Percentiles rank a stretch among this genome's conserved stretches.
phyloP scores from a whole-genome alignment of 2,888 invertebrate species.

The Blastobasis adustella region DNA sequence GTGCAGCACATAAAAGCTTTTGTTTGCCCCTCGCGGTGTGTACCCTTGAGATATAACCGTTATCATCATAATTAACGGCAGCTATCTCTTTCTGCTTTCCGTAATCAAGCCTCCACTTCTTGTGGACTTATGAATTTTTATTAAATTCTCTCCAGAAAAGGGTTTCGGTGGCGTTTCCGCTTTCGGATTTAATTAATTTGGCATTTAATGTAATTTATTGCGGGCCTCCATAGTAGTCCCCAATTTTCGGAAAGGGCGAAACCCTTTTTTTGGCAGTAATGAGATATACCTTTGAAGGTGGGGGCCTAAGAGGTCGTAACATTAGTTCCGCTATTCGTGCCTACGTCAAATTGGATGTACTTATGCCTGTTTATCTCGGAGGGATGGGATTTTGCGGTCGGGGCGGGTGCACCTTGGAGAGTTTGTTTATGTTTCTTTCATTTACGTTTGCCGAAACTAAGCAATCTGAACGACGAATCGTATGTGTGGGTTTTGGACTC shows the following conservation, averaged over 20 bases:
- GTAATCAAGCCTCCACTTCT: conserved; percentile 22
- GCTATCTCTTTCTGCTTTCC: conserved; percentile 12
- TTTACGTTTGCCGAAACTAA: too few relatives aligned
- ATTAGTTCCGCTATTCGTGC: conserved; percentile 13
- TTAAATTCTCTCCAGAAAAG: conserved; percentile 32
- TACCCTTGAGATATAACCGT: conserved; percentile 4
- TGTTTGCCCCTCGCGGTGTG: neutral
- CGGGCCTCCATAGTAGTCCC: conserved; percentile 20
- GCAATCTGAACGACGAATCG: too few relatives aligned
- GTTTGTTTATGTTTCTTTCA: too few relatives aligned
- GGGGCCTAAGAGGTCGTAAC: conserved; percentile 4
- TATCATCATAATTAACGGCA: conserved; percentile 10
- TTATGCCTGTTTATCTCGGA: conserved; percentile 6
- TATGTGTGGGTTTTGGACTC: too few relatives aligned
- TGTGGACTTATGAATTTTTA: conserved; percentile 38
- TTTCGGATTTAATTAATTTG: conserved; percentile 53
- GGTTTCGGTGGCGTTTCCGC: conserved; percentile 35
- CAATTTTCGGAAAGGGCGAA: conserved; percentile 18
- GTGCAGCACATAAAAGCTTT: too few relatives aligned
- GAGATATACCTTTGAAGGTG: conserved; percentile 6
- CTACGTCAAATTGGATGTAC: conserved; percentile 9
- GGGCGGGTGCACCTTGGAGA: too few relatives aligned
- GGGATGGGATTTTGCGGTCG: neutral
- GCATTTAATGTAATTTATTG: conserved; percentile 58
- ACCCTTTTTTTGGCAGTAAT: conserved; percentile 19